Evolutionary conservation across 2,113 vertebrate species (phyloP).

Genomic region (Poicephalus gulielmi): DNA sequence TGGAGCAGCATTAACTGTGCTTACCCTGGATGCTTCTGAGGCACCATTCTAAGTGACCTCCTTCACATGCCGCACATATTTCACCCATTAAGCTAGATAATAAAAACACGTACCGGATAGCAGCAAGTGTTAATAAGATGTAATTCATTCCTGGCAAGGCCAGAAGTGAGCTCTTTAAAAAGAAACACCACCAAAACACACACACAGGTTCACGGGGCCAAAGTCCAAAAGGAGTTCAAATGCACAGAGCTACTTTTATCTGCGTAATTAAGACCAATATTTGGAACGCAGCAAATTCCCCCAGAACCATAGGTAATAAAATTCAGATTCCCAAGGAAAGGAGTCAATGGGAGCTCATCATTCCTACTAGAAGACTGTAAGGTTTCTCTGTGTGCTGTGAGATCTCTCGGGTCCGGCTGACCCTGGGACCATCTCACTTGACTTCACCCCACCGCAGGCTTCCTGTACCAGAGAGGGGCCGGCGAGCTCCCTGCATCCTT

Average conservation of each 20-base stretch:
- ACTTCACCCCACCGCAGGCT: background rate
- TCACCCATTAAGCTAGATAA: background rate
- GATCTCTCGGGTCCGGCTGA: background rate
- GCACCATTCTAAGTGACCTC: background rate
- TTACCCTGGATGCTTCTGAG: background rate
- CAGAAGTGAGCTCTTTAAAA: background rate
- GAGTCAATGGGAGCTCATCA: background rate
- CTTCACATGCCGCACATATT: background rate
- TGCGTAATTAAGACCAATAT: background rate
- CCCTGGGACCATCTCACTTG: background rate
- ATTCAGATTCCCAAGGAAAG: background rate
- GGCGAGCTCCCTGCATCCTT: background rate
- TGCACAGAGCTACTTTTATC: background rate
- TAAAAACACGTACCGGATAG: background rate
- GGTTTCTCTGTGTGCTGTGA: background rate
- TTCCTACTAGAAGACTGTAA: background rate
- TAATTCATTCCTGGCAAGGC: conserved; percentile 7
- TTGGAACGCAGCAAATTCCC: background rate
- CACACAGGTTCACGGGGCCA: background rate
- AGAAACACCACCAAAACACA: background rate
- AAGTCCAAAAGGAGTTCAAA: conserved; percentile 12
- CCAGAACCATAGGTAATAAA: background rate
- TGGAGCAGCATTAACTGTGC: background rate
- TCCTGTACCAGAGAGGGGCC: background rate
- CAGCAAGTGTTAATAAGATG: conserved; percentile 14